A percentile compares a stretch with the other conserved stretches of the same genome.
phyloP scores from a whole-genome alignment of 2,797 vertebrate genomes.

The Chaenodraco wilsoni region DNA sequence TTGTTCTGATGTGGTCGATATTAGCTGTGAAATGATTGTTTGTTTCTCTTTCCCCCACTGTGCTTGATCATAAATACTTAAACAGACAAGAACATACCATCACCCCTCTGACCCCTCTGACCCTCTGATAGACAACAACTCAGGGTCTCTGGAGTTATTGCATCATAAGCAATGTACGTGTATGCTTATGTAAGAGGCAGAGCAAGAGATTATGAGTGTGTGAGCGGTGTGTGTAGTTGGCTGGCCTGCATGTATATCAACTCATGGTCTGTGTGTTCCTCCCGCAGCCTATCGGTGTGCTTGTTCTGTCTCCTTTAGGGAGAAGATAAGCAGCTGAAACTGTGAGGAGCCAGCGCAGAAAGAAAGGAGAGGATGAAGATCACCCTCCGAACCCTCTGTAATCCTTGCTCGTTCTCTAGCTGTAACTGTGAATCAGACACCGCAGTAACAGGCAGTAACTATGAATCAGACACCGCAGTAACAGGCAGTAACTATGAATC shows the following conservation, averaged over 20 bases:
- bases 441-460: too few relatives aligned
- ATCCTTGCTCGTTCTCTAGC: slow-evolving; percentile 63
- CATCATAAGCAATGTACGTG: slow-evolving; percentile 1
- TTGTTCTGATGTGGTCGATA: neutral
- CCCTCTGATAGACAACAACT: slow-evolving; percentile 21
- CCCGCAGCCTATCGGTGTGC: slow-evolving; percentile 32
- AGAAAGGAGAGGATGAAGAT: neutral
- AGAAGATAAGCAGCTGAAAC: slow-evolving; percentile 64
- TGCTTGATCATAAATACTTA: neutral
- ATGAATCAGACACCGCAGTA: too few relatives aligned
- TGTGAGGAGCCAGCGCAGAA: slow-evolving; percentile 46
- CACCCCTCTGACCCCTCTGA: slow-evolving; percentile 10
- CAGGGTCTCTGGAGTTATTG: slow-evolving; percentile 23
- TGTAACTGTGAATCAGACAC: slow-evolving; percentile 63
- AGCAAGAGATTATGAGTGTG: slow-evolving; percentile 42
- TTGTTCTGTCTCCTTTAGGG: slow-evolving; percentile 56
- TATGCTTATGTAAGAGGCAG: slow-evolving; percentile 54
- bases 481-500: too few relatives aligned
- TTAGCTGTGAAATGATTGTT: neutral
- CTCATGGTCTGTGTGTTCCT: slow-evolving; percentile 27
- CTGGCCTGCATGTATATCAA: slow-evolving; percentile 41
- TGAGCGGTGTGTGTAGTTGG: slow-evolving; percentile 53
- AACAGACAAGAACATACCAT: neutral
- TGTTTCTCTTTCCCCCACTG: neutral
- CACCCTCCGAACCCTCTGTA: slow-evolving; percentile 57